Percentiles rank a stretch among this genome's conserved stretches.
Evolutionary conservation across 2,797 vertebrate species (phyloP).

Genomic region (Ctenosaura bakeri): DNA sequence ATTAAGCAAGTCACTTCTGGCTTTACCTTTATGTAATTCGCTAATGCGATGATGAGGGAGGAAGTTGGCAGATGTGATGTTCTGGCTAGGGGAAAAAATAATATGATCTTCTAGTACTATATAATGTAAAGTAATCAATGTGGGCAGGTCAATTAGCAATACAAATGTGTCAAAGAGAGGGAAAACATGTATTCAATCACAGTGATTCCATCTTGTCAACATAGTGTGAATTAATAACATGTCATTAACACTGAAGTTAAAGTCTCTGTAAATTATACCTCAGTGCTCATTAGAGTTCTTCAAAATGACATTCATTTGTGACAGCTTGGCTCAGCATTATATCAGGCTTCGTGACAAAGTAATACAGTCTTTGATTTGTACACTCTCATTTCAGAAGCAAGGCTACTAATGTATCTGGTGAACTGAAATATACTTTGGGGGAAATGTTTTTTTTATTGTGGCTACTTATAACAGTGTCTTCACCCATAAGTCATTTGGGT

Average conservation of each 20-base stretch:
- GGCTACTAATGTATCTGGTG: not conserved
- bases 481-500: no score
- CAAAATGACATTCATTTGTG: conserved; percentile 24
- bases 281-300: conserved; percentile 7
- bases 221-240: conserved; percentile 40
- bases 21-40: conserved; percentile 53
- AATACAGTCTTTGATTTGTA: not conserved
- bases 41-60: conserved; percentile 41
- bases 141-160: conserved; percentile 69
- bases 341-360: not conserved
- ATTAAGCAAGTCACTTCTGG: conserved; percentile 55
- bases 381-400: not conserved
- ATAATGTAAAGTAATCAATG: conserved; percentile 28
- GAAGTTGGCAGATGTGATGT: conserved; percentile 58
- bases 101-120: conserved; percentile 18
- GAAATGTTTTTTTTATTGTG: not conserved
- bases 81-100: not conserved
- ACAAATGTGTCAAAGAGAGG: conserved; percentile 42
- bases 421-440: not conserved
- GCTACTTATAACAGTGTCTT: not conserved
- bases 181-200: conserved; percentile 51
- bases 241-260: conserved; percentile 39
- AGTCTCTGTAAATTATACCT: conserved; percentile 46
- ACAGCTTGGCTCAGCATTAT: not conserved
- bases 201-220: conserved; percentile 52